Conservation (phyloP, 2,797 vertebrate species). For the Ctenopoma multispine region DNA sequence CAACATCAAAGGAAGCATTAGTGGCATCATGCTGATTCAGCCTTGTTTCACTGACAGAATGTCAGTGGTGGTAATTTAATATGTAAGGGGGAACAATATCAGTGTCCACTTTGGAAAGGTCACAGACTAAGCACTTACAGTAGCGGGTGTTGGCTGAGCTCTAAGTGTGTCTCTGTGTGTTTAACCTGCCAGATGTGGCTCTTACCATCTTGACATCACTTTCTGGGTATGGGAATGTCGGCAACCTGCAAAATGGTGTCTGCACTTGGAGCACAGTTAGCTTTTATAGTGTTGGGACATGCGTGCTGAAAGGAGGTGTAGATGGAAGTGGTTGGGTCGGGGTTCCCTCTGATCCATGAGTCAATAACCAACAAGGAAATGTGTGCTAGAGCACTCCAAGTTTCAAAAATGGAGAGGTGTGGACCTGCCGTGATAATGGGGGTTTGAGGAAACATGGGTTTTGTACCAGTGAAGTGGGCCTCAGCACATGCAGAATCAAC, state of each 20-base stretch:
- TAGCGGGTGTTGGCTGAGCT: constrained; percentile 6
- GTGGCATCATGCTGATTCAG: background rate
- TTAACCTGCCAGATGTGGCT: constrained; percentile 18
- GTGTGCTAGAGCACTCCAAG: too few relatives aligned
- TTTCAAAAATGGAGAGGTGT: too few relatives aligned
- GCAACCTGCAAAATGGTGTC: constrained; percentile 13
- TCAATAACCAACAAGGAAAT: too few relatives aligned
- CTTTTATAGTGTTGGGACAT: too few relatives aligned
- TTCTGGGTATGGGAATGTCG: background rate
- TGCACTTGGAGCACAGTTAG: background rate
- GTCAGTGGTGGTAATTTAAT: background rate
- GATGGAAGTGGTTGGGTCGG: too few relatives aligned
- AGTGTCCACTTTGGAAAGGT: background rate
- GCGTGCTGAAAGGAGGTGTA: too few relatives aligned
- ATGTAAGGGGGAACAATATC: background rate
- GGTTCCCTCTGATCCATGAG: too few relatives aligned
- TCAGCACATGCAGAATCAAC: too few relatives aligned
- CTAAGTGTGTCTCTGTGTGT: constrained; percentile 36
- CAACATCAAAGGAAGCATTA: background rate
- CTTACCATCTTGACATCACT: background rate
- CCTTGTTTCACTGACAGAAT: background rate
- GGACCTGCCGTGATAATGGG: too few relatives aligned
- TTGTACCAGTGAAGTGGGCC: too few relatives aligned
- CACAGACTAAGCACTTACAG: background rate
- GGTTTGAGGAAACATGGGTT: too few relatives aligned